A percentile compares a stretch with the other conserved stretches of the same genome.
Conservation (phyloP, 2,888 invertebrate genomes). For the Protula sp. region DNA sequence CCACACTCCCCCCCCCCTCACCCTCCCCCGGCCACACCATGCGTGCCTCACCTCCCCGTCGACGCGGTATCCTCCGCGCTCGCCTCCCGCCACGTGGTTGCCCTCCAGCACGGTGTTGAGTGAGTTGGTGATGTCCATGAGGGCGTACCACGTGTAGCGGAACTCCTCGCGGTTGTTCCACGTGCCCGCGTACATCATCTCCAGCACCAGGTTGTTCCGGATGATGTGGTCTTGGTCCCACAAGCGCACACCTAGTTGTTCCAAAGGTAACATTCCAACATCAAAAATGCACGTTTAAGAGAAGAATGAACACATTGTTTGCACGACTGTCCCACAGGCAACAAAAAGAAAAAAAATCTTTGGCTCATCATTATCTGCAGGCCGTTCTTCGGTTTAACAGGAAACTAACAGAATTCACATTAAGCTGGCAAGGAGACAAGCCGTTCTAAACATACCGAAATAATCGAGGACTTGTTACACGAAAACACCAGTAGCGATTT, state of each 20-base stretch:
- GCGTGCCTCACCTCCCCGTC: slow-evolving; percentile 11
- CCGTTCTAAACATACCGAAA: too few species aligned
- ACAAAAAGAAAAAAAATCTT: not conserved
- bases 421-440: too few species aligned
- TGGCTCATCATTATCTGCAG: too few species aligned
- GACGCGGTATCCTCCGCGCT: slow-evolving; percentile 25
- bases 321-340: not conserved
- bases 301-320: too few species aligned
- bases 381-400: too few species aligned
- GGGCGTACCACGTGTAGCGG: slow-evolving; percentile 30
- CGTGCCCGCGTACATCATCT: slow-evolving; percentile 32
- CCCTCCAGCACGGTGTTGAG: slow-evolving; percentile 21
- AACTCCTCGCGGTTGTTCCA: slow-evolving; percentile 34
- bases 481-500: too few species aligned
- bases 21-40: too few species aligned
- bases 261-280: not conserved
- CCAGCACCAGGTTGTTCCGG: slow-evolving; percentile 32
- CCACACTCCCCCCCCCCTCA: slow-evolving; percentile 37
- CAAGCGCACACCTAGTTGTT: slow-evolving; percentile 28
- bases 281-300: not conserved
- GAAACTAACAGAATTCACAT: too few species aligned
- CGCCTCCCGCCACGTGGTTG: slow-evolving; percentile 34
- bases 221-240: slow-evolving; percentile 13
- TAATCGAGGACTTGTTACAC: too few species aligned
- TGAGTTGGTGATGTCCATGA: slow-evolving; percentile 25